Percentiles rank a stretch among this genome's conserved stretches.
Evolutionary conservation across 1,140 invertebrate genomes (phyloP).

Genomic region (Sesamia nonagrioides): DNA sequence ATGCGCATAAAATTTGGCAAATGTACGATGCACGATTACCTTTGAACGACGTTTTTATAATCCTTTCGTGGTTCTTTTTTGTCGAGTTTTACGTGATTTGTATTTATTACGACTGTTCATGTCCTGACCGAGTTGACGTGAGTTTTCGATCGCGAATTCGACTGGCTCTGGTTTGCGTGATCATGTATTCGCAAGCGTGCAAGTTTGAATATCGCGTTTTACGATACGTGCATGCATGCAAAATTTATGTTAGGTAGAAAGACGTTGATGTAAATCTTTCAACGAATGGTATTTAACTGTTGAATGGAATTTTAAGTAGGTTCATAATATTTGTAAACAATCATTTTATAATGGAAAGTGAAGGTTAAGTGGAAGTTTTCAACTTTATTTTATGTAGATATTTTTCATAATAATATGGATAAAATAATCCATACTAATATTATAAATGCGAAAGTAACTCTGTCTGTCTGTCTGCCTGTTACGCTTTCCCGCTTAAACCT

Average conservation of each 20-base stretch:
- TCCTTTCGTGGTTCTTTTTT: conserved; percentile 54
- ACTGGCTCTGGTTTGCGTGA: conserved; percentile 17
- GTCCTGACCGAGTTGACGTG: conserved; percentile 35
- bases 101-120: conserved; percentile 46
- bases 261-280: conserved; percentile 24
- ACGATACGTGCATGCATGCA: conserved; percentile 28
- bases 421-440: no score
- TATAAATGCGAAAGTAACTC: no score
- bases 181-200: conserved; percentile 26
- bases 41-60: conserved; percentile 55
- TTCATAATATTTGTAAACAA: conserved; percentile 15
- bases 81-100: conserved; percentile 25
- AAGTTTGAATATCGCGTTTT: conserved; percentile 33
- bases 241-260: conserved; percentile 27
- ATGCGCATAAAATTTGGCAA: conserved; percentile 82
- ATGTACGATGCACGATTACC: conserved; percentile 61
- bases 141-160: conserved; percentile 25
- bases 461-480: no score
- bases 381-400: background rate
- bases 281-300: conserved; percentile 14
- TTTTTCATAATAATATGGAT: no score
- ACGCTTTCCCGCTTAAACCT: no score
- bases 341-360: background rate
- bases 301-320: conserved; percentile 38
- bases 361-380: background rate